These are phyloP conservation scores for Trachelus stipa DNA, from an alignment of 2,888 invertebrate genomes.

Conservation along the genomic window DNA sequence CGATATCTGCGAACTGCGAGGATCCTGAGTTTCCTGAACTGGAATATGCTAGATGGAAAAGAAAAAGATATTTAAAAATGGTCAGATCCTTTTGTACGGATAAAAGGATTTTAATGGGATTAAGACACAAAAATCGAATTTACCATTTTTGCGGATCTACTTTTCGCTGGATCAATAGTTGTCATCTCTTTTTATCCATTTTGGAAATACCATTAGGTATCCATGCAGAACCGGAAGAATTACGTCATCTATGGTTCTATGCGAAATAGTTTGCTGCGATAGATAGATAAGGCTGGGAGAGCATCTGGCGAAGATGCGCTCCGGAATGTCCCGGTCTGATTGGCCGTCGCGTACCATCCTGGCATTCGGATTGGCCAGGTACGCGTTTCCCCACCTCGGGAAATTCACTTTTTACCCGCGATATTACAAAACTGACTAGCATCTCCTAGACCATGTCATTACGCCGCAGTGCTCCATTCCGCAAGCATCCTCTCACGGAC, in stretches of 20 bases:
- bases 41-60: background rate
- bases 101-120: background rate
- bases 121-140: background rate
- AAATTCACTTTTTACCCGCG: constrained; percentile 66
- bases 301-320: constrained; percentile 43
- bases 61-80: background rate
- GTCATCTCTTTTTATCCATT: background rate
- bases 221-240: background rate
- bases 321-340: constrained; percentile 60
- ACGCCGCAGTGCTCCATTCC: constrained; percentile 63
- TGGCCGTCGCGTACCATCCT: constrained; percentile 42
- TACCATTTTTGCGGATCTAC: background rate
- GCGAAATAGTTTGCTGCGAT: constrained; percentile 5
- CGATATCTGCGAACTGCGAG: background rate
- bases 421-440: constrained; percentile 66
- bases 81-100: background rate
- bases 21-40: background rate
- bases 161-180: background rate
- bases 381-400: constrained; percentile 63
- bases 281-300: constrained; percentile 15
- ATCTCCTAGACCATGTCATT: constrained; percentile 67
- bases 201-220: background rate
- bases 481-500: constrained; percentile 56
- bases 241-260: background rate
- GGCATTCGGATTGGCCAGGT: constrained; percentile 56